These are phyloP conservation scores for Idris sp. DNA, from an alignment of 1,140 invertebrate genomes.

Conservation along the genomic window DNA sequence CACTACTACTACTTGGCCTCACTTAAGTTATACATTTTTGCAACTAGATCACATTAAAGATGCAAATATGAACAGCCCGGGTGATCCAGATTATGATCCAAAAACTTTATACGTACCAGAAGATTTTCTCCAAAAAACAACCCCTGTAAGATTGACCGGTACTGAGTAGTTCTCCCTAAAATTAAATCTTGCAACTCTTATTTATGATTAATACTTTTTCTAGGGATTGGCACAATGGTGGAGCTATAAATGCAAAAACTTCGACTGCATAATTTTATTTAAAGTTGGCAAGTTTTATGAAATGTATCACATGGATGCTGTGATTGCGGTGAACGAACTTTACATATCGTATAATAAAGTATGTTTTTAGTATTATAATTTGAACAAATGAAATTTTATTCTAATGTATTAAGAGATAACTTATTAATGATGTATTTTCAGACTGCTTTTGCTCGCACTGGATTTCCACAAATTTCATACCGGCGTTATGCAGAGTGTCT, in stretches of 20 bases:
- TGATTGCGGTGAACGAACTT: constrained; percentile 92
- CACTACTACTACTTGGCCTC: constrained; percentile 80
- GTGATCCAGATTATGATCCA: constrained; percentile 92
- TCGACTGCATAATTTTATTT: constrained; percentile 96
- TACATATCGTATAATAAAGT: constrained; percentile 96
- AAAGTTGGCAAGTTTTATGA: constrained; percentile 99
- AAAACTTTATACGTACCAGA: constrained; percentile 90
- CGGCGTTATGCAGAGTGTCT: constrained; percentile 92
- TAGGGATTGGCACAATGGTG: constrained; percentile 97
- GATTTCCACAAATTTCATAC: constrained; percentile 97
- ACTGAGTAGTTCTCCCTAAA: too few species aligned
- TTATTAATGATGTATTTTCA: too few species aligned
- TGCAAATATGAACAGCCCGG: constrained; percentile 80
- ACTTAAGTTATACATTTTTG: constrained; percentile 89
- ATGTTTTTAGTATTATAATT: constrained; percentile 52
- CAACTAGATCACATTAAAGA: constrained; percentile 90
- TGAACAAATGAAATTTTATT: neutral
- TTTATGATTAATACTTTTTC: constrained; percentile 67
- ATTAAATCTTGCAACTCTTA: too few species aligned
- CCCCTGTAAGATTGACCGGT: constrained; percentile 84
- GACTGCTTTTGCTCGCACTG: constrained; percentile 96
- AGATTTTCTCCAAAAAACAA: constrained; percentile 85
- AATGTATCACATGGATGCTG: constrained; percentile 99
- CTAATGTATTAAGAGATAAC: too few species aligned
- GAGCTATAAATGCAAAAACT: constrained; percentile 93